These are phyloP conservation scores for Pipra filicauda DNA, from an alignment of 2,113 vertebrate genomes.

Conservation along the genomic window DNA sequence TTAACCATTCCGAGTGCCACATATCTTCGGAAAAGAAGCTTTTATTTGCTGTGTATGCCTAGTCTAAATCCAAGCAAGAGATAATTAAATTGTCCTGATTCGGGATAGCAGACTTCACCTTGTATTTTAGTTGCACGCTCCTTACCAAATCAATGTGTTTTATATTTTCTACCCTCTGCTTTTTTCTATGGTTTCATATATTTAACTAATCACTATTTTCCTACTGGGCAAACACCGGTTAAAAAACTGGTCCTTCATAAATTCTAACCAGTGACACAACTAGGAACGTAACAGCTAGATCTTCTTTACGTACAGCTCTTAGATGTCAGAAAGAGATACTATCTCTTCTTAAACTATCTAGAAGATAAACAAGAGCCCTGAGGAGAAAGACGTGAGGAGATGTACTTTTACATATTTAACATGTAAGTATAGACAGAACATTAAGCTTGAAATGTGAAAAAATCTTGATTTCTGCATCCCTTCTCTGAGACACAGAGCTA, in stretches of 20 bases:
- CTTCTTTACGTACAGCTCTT: background rate
- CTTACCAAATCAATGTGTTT: background rate
- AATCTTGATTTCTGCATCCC: background rate
- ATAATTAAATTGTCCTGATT: background rate
- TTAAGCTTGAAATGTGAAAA: background rate
- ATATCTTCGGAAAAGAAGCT: background rate
- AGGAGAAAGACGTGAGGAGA: background rate
- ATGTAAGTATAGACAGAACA: background rate
- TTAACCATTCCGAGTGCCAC: background rate
- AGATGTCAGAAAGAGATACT: background rate
- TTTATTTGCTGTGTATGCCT: background rate
- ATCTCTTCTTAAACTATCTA: background rate
- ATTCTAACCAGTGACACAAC: background rate
- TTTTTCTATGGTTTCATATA: background rate
- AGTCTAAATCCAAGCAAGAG: background rate
- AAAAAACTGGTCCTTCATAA: background rate
- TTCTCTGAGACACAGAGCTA: background rate
- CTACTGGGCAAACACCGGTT: background rate
- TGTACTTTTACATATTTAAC: background rate
- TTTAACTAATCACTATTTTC: background rate
- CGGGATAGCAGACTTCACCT: background rate
- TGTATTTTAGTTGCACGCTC: background rate
- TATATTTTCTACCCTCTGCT: background rate
- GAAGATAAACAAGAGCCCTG: background rate
- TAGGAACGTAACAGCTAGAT: background rate